Evolutionary conservation across 2,888 invertebrate genomes (phyloP).

Genomic region (Polyploca ridens): DNA sequence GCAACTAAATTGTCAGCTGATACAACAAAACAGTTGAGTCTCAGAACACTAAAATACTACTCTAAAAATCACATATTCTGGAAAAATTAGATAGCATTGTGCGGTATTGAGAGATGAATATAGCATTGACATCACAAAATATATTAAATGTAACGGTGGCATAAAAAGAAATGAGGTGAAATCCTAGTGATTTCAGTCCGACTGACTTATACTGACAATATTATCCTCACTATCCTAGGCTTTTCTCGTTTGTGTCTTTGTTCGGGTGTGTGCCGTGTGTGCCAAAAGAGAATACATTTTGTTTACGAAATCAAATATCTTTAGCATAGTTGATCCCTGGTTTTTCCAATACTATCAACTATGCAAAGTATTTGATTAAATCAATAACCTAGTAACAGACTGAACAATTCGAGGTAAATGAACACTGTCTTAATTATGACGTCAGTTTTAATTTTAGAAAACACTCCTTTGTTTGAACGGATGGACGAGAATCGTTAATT

Average conservation of each 20-base stretch:
- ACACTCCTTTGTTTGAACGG: not conserved
- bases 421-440: not conserved
- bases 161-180: not conserved
- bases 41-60: not conserved
- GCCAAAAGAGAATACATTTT: not conserved
- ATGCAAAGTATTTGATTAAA: not conserved
- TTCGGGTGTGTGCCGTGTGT: not conserved
- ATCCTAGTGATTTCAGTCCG: not conserved
- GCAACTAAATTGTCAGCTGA: too few species aligned
- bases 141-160: not conserved
- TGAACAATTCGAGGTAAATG: too few species aligned
- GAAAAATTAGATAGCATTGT: not conserved
- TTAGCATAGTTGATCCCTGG: not conserved
- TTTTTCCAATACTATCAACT: not conserved
- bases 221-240: not conserved
- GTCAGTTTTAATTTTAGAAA: constrained; percentile 2
- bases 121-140: not conserved
- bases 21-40: not conserved
- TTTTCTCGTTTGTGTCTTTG: not conserved
- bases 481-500: not conserved
- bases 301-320: not conserved
- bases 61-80: not conserved
- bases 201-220: not conserved
- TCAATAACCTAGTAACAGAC: too few species aligned
- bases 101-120: not conserved